These are phyloP conservation scores for Pollenia amentaria DNA, from an alignment of 2,888 invertebrate genomes.

Conservation along the genomic window DNA sequence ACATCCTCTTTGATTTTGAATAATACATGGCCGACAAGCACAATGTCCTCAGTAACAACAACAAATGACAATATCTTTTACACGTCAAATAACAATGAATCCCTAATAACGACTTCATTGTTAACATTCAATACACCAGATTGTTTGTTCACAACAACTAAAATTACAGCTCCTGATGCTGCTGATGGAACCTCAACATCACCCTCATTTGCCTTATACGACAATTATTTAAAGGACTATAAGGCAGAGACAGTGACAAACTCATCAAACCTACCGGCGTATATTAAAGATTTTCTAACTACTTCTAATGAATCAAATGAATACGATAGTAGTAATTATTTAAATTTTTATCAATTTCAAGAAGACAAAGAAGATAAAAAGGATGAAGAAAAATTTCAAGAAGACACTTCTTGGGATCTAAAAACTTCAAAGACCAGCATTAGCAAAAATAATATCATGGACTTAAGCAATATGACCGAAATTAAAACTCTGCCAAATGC, in stretches of 20 bases:
- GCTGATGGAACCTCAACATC: conserved; percentile 63
- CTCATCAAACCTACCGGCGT: conserved; percentile 73
- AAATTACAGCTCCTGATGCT: conserved; percentile 2
- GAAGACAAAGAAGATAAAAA: neutral
- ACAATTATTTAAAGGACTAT: conserved; percentile 78
- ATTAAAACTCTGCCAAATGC: neutral
- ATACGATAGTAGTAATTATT: conserved; percentile 14
- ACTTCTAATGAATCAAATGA: conserved; percentile 5
- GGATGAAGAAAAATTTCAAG: too few species aligned
- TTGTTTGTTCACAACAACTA: conserved; percentile 62
- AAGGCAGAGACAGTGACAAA: conserved; percentile 74
- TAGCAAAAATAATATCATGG: conserved; percentile 45
- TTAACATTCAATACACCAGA: conserved; percentile 25
- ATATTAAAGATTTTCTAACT: conserved; percentile 72
- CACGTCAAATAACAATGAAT: conserved; percentile 32
- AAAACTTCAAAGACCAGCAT: neutral
- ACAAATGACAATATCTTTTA: neutral
- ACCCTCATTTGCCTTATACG: conserved; percentile 76
- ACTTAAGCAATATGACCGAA: neutral
- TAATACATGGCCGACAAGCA: conserved; percentile 49
- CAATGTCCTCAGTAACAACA: conserved; percentile 14
- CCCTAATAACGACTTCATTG: neutral
- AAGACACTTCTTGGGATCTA: neutral
- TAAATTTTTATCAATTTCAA: conserved; percentile 50
- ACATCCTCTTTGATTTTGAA: conserved; percentile 53